Conservation (phyloP, 2,797 vertebrate species). For the Bradypodion ventrale region DNA sequence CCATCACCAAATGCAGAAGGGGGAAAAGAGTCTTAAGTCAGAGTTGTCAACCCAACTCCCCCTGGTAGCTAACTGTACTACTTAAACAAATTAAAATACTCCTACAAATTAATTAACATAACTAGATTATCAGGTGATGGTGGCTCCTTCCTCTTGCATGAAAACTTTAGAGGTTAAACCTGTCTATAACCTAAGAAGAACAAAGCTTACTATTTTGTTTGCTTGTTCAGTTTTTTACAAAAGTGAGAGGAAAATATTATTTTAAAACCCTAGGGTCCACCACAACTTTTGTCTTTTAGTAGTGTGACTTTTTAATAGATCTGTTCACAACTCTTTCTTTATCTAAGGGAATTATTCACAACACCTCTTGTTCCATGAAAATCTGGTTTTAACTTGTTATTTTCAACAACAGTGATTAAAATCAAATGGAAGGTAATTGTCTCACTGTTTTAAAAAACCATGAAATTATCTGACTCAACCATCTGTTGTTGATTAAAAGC, state of each 20-base stretch:
- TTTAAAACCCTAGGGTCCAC: not conserved
- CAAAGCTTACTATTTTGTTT: not conserved
- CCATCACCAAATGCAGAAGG: too few relatives aligned
- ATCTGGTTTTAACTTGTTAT: not conserved
- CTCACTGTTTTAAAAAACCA: not conserved
- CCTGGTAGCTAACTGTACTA: not conserved
- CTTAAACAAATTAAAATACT: not conserved
- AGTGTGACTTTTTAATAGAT: not conserved
- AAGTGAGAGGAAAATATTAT: too few relatives aligned
- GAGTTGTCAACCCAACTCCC: not conserved
- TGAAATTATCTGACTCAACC: slow-evolving; percentile 5
- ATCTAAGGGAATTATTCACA: not conserved
- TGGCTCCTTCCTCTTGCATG: not conserved
- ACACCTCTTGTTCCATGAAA: not conserved
- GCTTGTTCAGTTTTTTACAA: not conserved
- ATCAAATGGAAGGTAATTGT: slow-evolving; percentile 7
- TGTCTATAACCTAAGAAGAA: not conserved
- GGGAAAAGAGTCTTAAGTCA: too few relatives aligned
- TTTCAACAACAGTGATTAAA: slow-evolving; percentile 15
- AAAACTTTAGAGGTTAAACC: not conserved
- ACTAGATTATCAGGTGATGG: not conserved
- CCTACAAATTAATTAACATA: not conserved
- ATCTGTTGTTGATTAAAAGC: slow-evolving; percentile 12
- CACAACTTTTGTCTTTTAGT: not conserved
- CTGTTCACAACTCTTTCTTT: not conserved